Base-by-base conservation (phyloP, 2,888 invertebrate species). In the Ophion slaviceki region DNA sequence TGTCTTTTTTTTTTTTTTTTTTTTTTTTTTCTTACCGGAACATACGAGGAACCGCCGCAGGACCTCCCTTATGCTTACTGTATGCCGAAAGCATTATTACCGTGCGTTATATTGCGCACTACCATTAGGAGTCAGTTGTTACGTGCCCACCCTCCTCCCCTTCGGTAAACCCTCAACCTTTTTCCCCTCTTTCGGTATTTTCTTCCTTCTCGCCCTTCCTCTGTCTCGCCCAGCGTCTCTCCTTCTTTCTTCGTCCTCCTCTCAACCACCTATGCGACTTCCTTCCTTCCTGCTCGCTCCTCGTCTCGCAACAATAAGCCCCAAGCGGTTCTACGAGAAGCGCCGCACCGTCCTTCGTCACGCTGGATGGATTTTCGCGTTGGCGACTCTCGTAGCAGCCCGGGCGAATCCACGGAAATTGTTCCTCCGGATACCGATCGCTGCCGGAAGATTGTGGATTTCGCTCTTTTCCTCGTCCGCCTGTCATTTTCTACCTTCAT, bases 291-390 rank as follows among this genome's bases (percentile, higher is more conserved):
- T 80, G 87, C 87, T 87, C 84, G 67, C 70, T 17, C n/a, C 61
- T 71, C 88, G 90, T 92, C 91, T 90, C 91, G 92, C 92, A 89
- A 92, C 91, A 91, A 90, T 92, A 90, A 92, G 89, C 90, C 88
- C 89, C 88, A 36, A 59, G 70, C 76, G 40, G 40, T 0, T 68
- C 17, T 53, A 61, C 74, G 11, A 45, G 64, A 57, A 24, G 24
- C 45, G 61, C 24, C 24, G 40, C 5, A 28, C 74, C 66, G 45
- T 71, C 64, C 6, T 47, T 59, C 80, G 85, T 86, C 82, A 86
- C 85, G 82, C 76, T 24, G 24, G 47, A 32, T 72, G 75, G 17
- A 64, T 67, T 79, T 78, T 40, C 8, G 8, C 20, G 28, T 0
- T 62, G 20, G 67, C 78, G 72, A 64, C 40, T 17, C 67, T 72